Evolutionary conservation across 2,888 invertebrate genomes (phyloP), one percentile per base, ranked within the genome.

Genomic region (Timema podura): DNA sequence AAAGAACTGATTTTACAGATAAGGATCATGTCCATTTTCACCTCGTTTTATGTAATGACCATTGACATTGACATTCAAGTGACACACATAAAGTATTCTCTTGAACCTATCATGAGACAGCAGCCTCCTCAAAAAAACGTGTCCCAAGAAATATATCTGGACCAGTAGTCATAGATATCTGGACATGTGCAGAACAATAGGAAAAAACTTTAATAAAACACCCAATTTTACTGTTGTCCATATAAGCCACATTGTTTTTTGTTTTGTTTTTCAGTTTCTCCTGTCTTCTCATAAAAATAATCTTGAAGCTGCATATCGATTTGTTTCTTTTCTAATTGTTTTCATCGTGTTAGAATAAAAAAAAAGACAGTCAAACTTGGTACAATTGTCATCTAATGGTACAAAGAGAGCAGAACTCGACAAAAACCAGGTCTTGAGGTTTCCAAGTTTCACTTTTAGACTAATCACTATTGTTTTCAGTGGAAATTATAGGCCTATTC

Each of bases 161-260:
- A n/a, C n/a, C n/a, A n/a, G n/a, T n/a, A n/a, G n/a, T n/a, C n/a
- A n/a, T n/a, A n/a, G n/a, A n/a, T n/a, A 30, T 30, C 1, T 30
- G 30, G 30, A 61, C 61, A 61, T 61, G 45, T 61, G 61, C 5
- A 61, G 44, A 13, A 30, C 30, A 45, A 61, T 61, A 30, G 61
- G 7, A 61, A 16, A 61, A 61, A 61, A 30, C 30, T 13, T 61
- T 5, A 45, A 15, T 2, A 61, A 5, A 45, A 5, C 16, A 44
- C 45, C 44, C 30, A 61, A 61, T 61, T 61, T 61, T 61, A 61
- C 61, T 11, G 30, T 61, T 10, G 44, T 11, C 30, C 61, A 30
- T 61, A 44, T 61, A 61, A 44, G 61, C 61, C 61, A 61, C 44
- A 61, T 61, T 5, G 6, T 44, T 44, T 61, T 61, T 61, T 61